Evolutionary conservation across 2,113 vertebrate genomes (phyloP).

Genomic region (Rhinoderma darwinii): DNA sequence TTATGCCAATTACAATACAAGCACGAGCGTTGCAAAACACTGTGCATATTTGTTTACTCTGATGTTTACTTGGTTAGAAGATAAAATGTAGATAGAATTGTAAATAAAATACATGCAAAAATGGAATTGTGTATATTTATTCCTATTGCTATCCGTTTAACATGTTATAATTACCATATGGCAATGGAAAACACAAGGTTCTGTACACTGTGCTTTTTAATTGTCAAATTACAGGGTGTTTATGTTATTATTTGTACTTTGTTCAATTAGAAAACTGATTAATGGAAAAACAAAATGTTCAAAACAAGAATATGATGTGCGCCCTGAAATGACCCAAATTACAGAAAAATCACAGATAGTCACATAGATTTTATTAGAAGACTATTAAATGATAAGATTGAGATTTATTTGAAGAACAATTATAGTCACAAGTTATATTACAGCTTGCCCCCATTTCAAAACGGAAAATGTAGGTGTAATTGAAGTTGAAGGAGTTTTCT

Average conservation of each 20-base stretch:
- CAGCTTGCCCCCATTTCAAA: neutral
- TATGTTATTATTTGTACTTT: constrained; percentile 31
- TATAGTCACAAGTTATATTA: neutral
- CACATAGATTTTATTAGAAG: neutral
- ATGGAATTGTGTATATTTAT: constrained; percentile 13
- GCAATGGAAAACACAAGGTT: constrained; percentile 32
- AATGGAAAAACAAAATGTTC: constrained; percentile 34
- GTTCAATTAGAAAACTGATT: constrained; percentile 26
- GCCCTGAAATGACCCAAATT: constrained; percentile 2
- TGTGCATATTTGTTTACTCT: constrained; percentile 27
- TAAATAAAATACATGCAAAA: constrained; percentile 15
- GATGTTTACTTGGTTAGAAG: constrained; percentile 11
- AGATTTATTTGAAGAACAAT: neutral
- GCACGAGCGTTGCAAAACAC: neutral
- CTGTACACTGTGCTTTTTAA: constrained; percentile 19
- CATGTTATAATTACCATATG: constrained; percentile 35
- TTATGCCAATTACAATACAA: constrained; percentile 19
- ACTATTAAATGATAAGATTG: neutral
- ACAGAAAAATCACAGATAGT: neutral
- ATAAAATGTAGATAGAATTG: constrained; percentile 20
- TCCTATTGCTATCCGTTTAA: constrained; percentile 23
- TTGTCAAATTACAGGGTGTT: constrained; percentile 26
- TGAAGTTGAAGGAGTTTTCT: neutral
- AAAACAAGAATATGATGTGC: neutral
- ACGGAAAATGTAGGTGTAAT: neutral